Conservation (phyloP, 2,888 invertebrate species). For the Microchrysa polita region DNA sequence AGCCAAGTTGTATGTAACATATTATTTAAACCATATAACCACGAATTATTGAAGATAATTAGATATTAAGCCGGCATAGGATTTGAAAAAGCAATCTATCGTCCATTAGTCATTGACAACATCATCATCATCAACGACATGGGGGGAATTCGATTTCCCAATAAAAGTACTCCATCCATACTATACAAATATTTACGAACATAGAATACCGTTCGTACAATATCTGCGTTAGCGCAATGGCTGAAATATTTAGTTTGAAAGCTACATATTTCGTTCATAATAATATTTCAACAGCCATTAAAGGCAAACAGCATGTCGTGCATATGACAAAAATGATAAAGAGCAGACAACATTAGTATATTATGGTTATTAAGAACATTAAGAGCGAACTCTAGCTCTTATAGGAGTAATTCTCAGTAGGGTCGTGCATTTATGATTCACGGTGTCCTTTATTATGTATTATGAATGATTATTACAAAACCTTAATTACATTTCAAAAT, state of each 20-base stretch:
- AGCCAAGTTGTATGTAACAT: conserved; percentile 16
- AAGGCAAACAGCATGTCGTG: conserved; percentile 20
- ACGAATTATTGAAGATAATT: conserved; percentile 46
- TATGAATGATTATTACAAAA: conserved; percentile 48
- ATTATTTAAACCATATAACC: conserved; percentile 37
- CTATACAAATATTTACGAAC: too few relatives aligned
- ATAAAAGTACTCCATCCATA: too few relatives aligned
- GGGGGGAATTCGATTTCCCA: too few relatives aligned
- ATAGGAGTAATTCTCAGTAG: not conserved
- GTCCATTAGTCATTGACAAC: conserved; percentile 35
- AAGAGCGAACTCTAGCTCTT: conserved; percentile 1
- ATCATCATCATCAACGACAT: conserved; percentile 6
- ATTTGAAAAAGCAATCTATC: conserved; percentile 44
- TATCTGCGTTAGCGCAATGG: too few relatives aligned
- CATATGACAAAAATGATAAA: conserved; percentile 18
- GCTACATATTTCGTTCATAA: not conserved
- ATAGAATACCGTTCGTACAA: too few relatives aligned
- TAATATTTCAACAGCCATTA: conserved; percentile 8
- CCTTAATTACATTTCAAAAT: conserved; percentile 48
- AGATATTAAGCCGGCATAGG: conserved; percentile 44
- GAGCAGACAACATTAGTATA: conserved; percentile 34
- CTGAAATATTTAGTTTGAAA: not conserved
- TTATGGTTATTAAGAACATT: conserved; percentile 15
- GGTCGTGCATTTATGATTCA: conserved; percentile 44
- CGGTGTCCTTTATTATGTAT: conserved; percentile 44